Evolutionary conservation across 2,797 vertebrate species (phyloP), one percentile per base, ranked within the genome.

Genomic region (Martes flavigula): DNA sequence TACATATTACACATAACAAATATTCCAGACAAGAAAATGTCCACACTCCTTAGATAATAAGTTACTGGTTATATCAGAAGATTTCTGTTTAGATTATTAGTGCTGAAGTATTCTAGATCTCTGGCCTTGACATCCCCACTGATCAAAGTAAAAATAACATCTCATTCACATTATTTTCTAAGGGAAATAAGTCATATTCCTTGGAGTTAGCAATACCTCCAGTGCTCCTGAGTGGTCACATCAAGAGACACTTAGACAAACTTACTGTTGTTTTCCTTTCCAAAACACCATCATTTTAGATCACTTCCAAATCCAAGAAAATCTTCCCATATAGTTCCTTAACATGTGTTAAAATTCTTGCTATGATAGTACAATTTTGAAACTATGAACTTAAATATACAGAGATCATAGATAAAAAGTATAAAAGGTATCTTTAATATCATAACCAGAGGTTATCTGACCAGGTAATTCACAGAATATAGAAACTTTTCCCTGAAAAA

Each of bases 181-280:
- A 92, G 73, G 40, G 72, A 98, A 97, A 97, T 73, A 97, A 54
- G 82, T 89, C 56, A 95, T 95, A 93, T n/a, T 97, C 66, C 70
- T 27, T 93, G 84, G 84, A 96, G 90, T 89, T 89, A 97, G 95
- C 82, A 97, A 83, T 94, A 97, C 17, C 77, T 95, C 46, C 89
- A 96, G 68, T 83, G 48, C 86, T 96, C 90, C 81, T 96, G 73
- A 96, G 64, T 68, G 93, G 60, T n/a, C 64, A 3, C 48, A 90
- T 90, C 93, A 97, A 85, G 85, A 79, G 66, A 95, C 56, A 95
- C 27, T 54, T 77, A 85, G 89, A 83, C 51, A 91, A 96, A 97
- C 87, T 79, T 90, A 60, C 5, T 75, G 48, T 81, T 96, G 48
- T 27, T 84, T 96, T 73, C 73, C 64, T 96, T 96, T 95, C 87